Base-by-base conservation (phyloP, 2,888 invertebrate species). In the Drosophila infuscata region DNA sequence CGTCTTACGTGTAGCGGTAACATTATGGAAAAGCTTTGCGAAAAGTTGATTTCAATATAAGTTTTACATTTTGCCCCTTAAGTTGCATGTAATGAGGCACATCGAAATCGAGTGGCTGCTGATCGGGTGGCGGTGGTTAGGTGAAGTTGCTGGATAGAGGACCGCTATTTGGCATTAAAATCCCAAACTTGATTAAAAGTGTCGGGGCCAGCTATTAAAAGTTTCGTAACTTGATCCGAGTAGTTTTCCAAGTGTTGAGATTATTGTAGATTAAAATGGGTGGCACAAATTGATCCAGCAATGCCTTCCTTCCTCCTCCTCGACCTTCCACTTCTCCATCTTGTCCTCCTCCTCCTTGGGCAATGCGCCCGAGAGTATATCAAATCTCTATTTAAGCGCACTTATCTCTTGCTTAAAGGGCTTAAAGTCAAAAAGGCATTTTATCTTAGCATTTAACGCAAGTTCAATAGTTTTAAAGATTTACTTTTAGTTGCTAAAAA, bases 11-110 rank as follows among this genome's bases (percentile, higher is more conserved):
- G 49, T 49, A 61, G 64, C 48, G 53, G 51, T 53, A 65, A 60
- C 70, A 66, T 74, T 74, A 60, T 79, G 58, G 58, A 53, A 61
- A 63, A 62, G 82, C 84, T 71, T 77, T 84, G 67, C 81, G 70
- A 81, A 83, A 81, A 81, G 74, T 81, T 83, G 81, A 81, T 81
- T 81, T 84, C 82, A 81, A 81, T 81, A 83, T 84, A 78, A 81
- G 81, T 81, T 81, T 81, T 58, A 74, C 74, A 84, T 81, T 83
- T 69, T 81, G 81, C 81, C 78, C 80, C 70, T 76, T 64, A 80
- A 78, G 66, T 76, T 80, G 70, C 70, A 66, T 59, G 59, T 79
- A 79, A 79, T 81, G 78, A 81, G 78, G 68, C 81, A 53, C 17
- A 68, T 68, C 73, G 49, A 48, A 30, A 48, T 59, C n/a, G 17